phyloP scores from a whole-genome alignment of 1,140 invertebrate genomes.

The Aphidius gifuensis region DNA sequence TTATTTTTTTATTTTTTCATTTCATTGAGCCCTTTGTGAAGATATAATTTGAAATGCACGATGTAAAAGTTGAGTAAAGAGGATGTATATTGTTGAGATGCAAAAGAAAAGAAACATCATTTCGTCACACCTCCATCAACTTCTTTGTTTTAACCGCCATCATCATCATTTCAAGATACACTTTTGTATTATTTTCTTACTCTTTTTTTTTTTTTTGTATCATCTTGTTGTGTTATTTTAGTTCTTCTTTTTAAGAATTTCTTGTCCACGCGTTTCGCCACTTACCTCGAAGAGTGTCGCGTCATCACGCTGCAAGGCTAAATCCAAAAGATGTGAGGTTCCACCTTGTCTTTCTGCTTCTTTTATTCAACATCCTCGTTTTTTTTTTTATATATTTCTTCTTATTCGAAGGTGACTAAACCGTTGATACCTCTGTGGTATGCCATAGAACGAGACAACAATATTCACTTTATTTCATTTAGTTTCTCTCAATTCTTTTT shows the following conservation, averaged over 20 bases:
- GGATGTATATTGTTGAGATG: not conserved
- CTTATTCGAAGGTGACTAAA: not conserved
- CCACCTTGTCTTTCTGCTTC: too few relatives aligned
- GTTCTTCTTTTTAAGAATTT: constrained; percentile 39
- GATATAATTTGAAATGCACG: constrained; percentile 9
- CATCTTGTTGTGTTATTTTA: constrained; percentile 2
- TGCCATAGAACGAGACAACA: not conserved
- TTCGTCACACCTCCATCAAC: constrained; percentile 48
- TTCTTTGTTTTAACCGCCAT: constrained; percentile 51
- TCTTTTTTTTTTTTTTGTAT: constrained; percentile 6
- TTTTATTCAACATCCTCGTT: too few relatives aligned
- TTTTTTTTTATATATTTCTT: not conserved
- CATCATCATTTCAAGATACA: not conserved
- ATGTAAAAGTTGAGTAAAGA: not conserved
- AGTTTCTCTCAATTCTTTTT: constrained; percentile 8
- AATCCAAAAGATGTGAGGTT: constrained; percentile 4
- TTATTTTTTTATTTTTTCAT: constrained; percentile 21
- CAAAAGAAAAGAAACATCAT: constrained; percentile 21
- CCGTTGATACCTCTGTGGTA: constrained; percentile 8
- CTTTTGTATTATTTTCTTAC: constrained; percentile 8
- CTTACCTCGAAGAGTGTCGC: constrained; percentile 53
- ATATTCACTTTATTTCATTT: constrained; percentile 1
- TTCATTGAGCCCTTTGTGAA: constrained; percentile 18
- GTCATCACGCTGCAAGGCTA: constrained; percentile 39
- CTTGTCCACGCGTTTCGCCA: constrained; percentile 52